phyloP scores from a whole-genome alignment of 2,113 vertebrate genomes.

The Elaphurus davidianus region DNA sequence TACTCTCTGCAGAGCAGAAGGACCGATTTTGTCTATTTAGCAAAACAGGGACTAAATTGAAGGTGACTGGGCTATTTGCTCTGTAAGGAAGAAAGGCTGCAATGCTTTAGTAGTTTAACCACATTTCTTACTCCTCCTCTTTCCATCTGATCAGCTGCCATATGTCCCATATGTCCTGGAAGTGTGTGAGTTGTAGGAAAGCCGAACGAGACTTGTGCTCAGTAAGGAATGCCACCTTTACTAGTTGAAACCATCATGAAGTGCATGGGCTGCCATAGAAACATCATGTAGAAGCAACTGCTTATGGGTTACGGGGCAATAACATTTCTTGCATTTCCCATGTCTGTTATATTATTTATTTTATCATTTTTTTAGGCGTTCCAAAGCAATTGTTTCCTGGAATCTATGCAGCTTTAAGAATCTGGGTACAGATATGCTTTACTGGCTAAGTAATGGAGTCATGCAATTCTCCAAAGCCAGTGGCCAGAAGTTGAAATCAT shows the following conservation, averaged over 20 bases:
- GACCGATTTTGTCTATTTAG: neutral
- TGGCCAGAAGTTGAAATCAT: neutral
- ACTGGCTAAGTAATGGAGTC: neutral
- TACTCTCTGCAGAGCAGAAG: neutral
- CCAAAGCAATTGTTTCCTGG: neutral
- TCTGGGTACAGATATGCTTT: neutral
- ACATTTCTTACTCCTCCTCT: neutral
- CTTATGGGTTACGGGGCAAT: neutral
- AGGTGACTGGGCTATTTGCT: neutral
- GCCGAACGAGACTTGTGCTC: neutral
- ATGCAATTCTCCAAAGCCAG: neutral
- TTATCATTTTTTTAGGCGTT: neutral
- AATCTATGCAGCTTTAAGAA: neutral
- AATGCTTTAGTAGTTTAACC: rapidly evolving
- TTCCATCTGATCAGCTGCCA: neutral
- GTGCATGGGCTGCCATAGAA: rapidly evolving
- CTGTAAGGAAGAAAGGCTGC: neutral
- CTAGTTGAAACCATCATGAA: neutral
- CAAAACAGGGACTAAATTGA: neutral
- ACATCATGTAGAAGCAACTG: neutral
- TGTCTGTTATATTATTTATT: neutral
- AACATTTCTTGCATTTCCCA: neutral
- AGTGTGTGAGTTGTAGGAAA: neutral
- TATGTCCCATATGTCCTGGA: neutral
- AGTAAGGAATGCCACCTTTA: neutral